These are phyloP conservation scores for Drosophila santomea DNA, from an alignment of 1,140 invertebrate species.

Conservation along the genomic window DNA sequence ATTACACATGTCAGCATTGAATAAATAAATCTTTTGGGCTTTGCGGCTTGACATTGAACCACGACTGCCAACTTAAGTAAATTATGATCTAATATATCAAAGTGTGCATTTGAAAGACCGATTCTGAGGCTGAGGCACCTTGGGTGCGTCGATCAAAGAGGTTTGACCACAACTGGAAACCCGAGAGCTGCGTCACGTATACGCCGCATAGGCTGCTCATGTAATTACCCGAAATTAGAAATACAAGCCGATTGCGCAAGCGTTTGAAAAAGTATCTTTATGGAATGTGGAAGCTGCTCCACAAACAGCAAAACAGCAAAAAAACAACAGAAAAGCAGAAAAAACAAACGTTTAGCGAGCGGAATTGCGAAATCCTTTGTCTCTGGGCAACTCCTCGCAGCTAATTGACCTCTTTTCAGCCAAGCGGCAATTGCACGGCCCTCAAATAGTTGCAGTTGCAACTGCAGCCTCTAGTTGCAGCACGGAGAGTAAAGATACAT, in stretches of 20 bases:
- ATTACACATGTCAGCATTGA: constrained; percentile 40
- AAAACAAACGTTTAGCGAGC: constrained; percentile 38
- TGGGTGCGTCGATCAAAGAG: constrained; percentile 49
- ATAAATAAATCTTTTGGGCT: constrained; percentile 37
- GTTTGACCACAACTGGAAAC: constrained; percentile 23
- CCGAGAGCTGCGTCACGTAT: constrained; percentile 34
- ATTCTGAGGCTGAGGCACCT: constrained; percentile 36
- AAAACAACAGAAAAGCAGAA: background rate
- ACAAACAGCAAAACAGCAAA: constrained; percentile 1
- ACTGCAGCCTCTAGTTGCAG: constrained; percentile 32
- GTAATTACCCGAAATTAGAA: constrained; percentile 42
- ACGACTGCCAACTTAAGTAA: constrained; percentile 32
- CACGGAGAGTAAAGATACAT: constrained; percentile 34
- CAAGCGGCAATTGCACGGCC: constrained; percentile 79
- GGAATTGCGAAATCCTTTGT: constrained; percentile 48
- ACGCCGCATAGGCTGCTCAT: constrained; percentile 40
- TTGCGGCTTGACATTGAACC: constrained; percentile 43
- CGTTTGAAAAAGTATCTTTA: constrained; percentile 40
- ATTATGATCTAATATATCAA: constrained; percentile 44
- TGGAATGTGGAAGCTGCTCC: constrained; percentile 48
- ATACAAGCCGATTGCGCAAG: constrained; percentile 37
- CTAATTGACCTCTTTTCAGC: constrained; percentile 81
- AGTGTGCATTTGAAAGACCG: background rate
- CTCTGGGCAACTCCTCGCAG: constrained; percentile 47
- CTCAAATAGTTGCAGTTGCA: constrained; percentile 45